Percentiles rank a stretch among this genome's conserved stretches.
Conservation (phyloP, 92 coral and sea anemone genomes). For the Phenganax subtilis region DNA sequence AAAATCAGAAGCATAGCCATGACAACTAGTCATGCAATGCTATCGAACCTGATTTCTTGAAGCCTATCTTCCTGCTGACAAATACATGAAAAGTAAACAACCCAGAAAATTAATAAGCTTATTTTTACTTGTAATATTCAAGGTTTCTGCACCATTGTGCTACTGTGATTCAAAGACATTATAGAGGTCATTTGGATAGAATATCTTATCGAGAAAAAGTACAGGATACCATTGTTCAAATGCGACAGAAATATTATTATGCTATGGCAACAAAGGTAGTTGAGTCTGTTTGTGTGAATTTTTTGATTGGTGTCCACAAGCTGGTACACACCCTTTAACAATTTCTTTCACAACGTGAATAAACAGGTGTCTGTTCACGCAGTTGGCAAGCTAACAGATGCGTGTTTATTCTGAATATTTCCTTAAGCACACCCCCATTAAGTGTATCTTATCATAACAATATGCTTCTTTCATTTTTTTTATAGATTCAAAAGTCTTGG, state of each 20-base stretch:
- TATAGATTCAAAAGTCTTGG: conserved; percentile 95
- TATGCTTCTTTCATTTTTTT: neutral
- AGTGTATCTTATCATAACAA: too few species aligned
- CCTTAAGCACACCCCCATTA: too few species aligned
- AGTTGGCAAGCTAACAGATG: too few species aligned
- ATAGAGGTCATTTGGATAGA: conserved; percentile 83
- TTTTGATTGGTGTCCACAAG: neutral
- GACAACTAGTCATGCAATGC: too few species aligned
- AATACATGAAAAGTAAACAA: too few species aligned
- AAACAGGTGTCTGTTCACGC: neutral
- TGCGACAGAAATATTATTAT: conserved; percentile 76
- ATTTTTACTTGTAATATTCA: neutral
- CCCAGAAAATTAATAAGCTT: neutral
- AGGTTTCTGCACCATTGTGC: conserved; percentile 89
- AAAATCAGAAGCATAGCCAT: too few species aligned
- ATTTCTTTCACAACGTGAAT: too few species aligned
- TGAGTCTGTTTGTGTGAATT: neutral
- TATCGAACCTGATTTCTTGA: too few species aligned
- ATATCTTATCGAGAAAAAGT: conserved; percentile 68
- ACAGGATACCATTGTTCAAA: conserved; percentile 59
- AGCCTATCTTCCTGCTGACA: too few species aligned
- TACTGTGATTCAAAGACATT: conserved; percentile 83
- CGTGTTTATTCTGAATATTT: too few species aligned
- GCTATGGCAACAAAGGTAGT: conserved; percentile 77
- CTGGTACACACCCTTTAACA: neutral